phyloP scores from a whole-genome alignment of 2,888 invertebrate genomes.

The Cynaeus angustus region DNA sequence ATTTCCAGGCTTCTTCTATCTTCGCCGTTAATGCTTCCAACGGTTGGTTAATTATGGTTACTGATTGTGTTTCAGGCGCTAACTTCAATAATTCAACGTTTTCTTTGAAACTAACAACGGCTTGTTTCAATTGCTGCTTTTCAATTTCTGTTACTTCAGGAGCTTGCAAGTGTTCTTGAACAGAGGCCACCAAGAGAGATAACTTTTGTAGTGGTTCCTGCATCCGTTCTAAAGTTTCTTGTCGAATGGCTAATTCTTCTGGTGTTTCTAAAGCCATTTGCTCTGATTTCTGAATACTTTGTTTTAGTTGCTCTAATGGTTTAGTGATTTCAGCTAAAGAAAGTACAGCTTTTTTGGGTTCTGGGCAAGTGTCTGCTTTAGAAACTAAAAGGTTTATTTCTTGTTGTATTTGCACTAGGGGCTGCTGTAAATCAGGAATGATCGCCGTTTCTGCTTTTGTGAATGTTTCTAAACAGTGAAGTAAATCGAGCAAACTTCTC shows the following conservation, averaged over 20 bases:
- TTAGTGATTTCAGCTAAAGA: neutral
- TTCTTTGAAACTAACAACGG: slow-evolving; percentile 29
- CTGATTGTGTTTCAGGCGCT: slow-evolving; percentile 9
- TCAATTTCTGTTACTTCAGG: slow-evolving; percentile 33
- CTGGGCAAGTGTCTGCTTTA: slow-evolving; percentile 22
- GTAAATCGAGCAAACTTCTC: slow-evolving; percentile 16
- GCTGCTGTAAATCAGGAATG: slow-evolving; percentile 22
- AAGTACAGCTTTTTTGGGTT: neutral
- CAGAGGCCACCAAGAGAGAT: slow-evolving; percentile 20
- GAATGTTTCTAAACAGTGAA: slow-evolving; percentile 16
- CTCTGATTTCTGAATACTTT: slow-evolving; percentile 27
- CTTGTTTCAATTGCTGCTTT: slow-evolving; percentile 33
- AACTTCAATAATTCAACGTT: slow-evolving; percentile 9
- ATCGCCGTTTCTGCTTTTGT: neutral
- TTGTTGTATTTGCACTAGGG: slow-evolving; percentile 21
- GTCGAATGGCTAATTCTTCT: slow-evolving; percentile 11
- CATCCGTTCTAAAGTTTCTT: slow-evolving; percentile 26
- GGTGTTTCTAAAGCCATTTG: slow-evolving; percentile 15
- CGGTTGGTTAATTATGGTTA: slow-evolving; percentile 50
- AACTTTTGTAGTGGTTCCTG: slow-evolving; percentile 51
- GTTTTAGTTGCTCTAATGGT: slow-evolving; percentile 15
- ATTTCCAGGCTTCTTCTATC: slow-evolving; percentile 49
- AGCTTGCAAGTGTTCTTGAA: slow-evolving; percentile 24
- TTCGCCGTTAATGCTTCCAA: slow-evolving; percentile 57
- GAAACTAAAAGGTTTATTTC: slow-evolving; percentile 1